Evolutionary conservation across 2,113 vertebrate species (phyloP).

Genomic region (Oryzias woworae): DNA sequence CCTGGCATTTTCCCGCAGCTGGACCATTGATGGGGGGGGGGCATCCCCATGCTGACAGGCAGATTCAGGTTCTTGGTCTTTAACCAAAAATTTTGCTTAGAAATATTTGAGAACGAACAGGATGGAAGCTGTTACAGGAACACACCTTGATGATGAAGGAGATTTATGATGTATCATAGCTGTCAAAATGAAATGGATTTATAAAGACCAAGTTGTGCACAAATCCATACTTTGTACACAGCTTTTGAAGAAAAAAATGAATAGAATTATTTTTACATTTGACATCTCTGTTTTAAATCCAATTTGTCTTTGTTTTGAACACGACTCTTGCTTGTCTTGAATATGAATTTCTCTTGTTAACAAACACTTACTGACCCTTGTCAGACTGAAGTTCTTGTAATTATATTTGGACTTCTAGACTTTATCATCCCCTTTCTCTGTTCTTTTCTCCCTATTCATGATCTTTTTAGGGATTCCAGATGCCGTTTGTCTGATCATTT

Average conservation of each 20-base stretch:
- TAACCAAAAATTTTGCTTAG: constrained; percentile 29
- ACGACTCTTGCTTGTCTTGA: no score
- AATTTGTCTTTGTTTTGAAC: background rate
- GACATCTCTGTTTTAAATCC: no score
- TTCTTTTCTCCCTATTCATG: no score
- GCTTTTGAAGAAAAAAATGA: background rate
- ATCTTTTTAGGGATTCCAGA: no score
- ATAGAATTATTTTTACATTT: background rate
- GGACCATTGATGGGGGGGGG: constrained; percentile 34
- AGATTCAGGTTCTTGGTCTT: constrained; percentile 37
- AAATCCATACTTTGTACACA: no score
- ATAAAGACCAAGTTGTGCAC: no score
- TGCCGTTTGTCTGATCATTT: no score
- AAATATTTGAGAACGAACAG: constrained; percentile 17
- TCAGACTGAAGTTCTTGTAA: no score
- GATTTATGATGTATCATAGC: background rate
- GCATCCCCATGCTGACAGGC: constrained; percentile 48
- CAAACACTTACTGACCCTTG: no score
- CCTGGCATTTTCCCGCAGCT: constrained; percentile 67
- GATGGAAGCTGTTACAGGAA: constrained; percentile 10
- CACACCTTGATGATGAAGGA: background rate
- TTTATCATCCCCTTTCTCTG: no score
- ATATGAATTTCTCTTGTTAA: no score
- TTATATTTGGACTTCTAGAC: no score
- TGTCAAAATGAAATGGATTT: background rate